Conservation (phyloP, 2,113 vertebrate species). For the Istiophorus platypterus region DNA sequence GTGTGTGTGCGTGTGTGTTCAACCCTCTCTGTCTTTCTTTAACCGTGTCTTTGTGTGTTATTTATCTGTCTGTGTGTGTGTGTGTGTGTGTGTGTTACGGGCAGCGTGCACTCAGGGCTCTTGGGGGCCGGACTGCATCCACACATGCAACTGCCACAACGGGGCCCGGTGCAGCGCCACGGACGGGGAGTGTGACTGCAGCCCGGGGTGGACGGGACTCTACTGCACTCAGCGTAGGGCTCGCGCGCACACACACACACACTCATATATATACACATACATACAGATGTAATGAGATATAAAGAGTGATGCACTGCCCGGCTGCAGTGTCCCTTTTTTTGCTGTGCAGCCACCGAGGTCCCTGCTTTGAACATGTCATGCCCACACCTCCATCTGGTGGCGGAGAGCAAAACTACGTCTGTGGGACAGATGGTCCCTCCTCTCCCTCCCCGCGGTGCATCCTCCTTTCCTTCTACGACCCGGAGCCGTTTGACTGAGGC, state of each 20-base stretch:
- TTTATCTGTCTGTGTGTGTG: too few relatives aligned
- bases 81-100: slow-evolving; percentile 18
- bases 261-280: slow-evolving; percentile 25
- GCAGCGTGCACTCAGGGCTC: slow-evolving; percentile 90
- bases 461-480: background rate
- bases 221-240: slow-evolving; percentile 93
- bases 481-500: background rate
- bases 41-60: slow-evolving; percentile 24
- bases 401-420: slow-evolving; percentile 9
- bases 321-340: background rate
- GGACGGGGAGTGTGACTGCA: slow-evolving; percentile 90
- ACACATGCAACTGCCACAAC: slow-evolving; percentile 94
- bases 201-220: slow-evolving; percentile 91
- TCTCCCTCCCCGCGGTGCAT: background rate
- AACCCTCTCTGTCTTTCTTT: background rate
- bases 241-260: slow-evolving; percentile 23
- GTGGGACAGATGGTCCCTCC: background rate
- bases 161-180: slow-evolving; percentile 89
- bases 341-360: background rate
- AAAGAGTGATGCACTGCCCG: background rate
- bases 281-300: background rate
- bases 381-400: slow-evolving; percentile 67
- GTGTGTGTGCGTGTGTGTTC: slow-evolving; percentile 3
- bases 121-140: slow-evolving; percentile 95
- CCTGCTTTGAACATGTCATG: background rate